A percentile compares a stretch with the other conserved stretches of the same genome.
Conservation (phyloP, 2,888 invertebrate species). For the Pycnomerus fuliginosus region DNA sequence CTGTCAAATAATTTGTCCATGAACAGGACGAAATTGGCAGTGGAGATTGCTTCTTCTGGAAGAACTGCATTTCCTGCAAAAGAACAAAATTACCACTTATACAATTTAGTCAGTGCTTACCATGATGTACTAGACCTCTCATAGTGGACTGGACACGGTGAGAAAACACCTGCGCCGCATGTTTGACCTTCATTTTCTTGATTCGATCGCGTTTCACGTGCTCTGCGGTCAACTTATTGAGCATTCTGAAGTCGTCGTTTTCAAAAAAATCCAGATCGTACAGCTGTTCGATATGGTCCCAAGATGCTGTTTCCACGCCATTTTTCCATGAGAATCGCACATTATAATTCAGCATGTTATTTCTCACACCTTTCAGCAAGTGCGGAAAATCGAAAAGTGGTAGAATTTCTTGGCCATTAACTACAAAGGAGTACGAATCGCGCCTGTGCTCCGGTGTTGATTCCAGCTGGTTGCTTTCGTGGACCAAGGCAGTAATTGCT, state of each 20-base stretch:
- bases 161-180: conserved; percentile 1
- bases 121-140: background rate
- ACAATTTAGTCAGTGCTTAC: too few relatives aligned
- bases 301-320: background rate
- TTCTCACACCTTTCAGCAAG: background rate
- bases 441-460: background rate
- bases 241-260: background rate
- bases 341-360: background rate
- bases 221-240: background rate
- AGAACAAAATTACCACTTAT: background rate
- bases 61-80: background rate
- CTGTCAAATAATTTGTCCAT: conserved; percentile 1
- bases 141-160: background rate
- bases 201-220: background rate
- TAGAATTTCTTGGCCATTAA: background rate
- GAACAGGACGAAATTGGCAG: conserved; percentile 1
- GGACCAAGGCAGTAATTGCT: background rate
- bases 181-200: conserved; percentile 1
- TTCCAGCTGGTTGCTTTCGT: background rate
- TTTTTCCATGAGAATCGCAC: background rate
- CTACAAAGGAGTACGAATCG: background rate
- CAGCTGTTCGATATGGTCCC: background rate
- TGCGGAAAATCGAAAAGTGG: background rate
- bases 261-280: background rate
- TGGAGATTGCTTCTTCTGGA: background rate